Conservation (phyloP, 37 sponge, comb jelly and placozoan species). For the Hexactinellida sp. region DNA sequence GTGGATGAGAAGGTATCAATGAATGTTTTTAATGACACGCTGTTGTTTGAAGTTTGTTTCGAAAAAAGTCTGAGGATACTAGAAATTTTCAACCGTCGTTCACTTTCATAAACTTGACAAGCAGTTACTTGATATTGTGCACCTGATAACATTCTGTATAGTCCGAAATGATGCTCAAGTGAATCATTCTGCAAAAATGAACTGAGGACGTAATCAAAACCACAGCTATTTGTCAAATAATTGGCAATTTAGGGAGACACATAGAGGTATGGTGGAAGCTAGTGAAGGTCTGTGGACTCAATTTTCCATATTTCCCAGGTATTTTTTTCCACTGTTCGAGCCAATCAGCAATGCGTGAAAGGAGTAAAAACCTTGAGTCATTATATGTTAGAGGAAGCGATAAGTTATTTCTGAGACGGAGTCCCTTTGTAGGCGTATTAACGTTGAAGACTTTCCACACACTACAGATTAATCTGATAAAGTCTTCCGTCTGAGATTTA, state of each 20-base stretch:
- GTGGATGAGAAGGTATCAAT: background rate
- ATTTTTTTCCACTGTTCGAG: background rate
- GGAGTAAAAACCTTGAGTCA: conserved; percentile 4
- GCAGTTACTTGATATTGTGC: too few species aligned
- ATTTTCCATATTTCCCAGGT: background rate
- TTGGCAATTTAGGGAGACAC: background rate
- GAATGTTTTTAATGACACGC: background rate
- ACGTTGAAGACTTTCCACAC: background rate
- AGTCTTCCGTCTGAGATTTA: background rate
- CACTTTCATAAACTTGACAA: conserved; percentile 8
- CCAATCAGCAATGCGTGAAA: background rate
- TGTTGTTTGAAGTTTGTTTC: background rate
- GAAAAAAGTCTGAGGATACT: conserved; percentile 11
- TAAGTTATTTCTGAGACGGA: background rate
- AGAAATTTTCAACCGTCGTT: background rate
- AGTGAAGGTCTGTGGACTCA: background rate
- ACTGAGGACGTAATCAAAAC: conserved; percentile 11
- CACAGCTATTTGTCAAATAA: background rate
- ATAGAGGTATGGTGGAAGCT: background rate
- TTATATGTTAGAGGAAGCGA: background rate
- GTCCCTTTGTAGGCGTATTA: conserved; percentile 13
- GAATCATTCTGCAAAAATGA: conserved; percentile 4
- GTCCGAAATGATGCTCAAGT: background rate
- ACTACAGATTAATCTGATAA: background rate
- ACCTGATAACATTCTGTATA: background rate